Conservation (phyloP, 2,888 invertebrate species). For the Aproaerema taeniolella region DNA sequence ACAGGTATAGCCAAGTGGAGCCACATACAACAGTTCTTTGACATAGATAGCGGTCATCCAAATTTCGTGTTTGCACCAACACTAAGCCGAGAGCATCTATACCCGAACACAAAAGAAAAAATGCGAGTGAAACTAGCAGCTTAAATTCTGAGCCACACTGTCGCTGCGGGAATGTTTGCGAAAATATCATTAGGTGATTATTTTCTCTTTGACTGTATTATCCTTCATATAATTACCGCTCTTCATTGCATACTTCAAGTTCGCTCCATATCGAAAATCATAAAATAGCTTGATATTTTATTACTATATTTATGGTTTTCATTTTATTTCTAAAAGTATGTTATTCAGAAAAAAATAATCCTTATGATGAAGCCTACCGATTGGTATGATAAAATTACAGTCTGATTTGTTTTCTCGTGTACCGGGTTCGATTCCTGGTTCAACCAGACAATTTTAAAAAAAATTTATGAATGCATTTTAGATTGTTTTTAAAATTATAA, state of each 20-base stretch:
- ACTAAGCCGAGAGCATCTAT: slow-evolving; percentile 20
- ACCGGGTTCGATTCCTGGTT: too few species aligned
- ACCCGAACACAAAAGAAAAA: slow-evolving; percentile 21
- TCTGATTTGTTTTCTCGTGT: too few species aligned
- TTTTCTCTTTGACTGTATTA: background rate
- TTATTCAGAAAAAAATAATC: background rate
- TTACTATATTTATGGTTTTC: too few species aligned
- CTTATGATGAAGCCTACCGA: background rate
- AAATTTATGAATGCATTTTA: too few species aligned
- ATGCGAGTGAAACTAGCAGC: slow-evolving; percentile 19
- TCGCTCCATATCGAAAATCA: background rate
- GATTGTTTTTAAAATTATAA: too few species aligned
- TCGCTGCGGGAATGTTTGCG: slow-evolving; percentile 18
- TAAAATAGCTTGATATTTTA: background rate
- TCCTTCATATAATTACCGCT: background rate
- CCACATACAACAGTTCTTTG: slow-evolving; percentile 2
- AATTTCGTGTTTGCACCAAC: slow-evolving; percentile 27
- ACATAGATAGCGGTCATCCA: slow-evolving; percentile 17
- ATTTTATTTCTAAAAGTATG: too few species aligned
- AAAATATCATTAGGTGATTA: slow-evolving; percentile 14
- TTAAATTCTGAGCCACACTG: slow-evolving; percentile 21
- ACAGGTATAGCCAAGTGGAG: slow-evolving; percentile 8
- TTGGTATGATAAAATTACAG: too few species aligned
- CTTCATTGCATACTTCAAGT: background rate
- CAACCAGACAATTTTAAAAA: too few species aligned